Evolutionary conservation across 2,888 invertebrate genomes (phyloP).

Genomic region (Temnothorax ravouxi): DNA sequence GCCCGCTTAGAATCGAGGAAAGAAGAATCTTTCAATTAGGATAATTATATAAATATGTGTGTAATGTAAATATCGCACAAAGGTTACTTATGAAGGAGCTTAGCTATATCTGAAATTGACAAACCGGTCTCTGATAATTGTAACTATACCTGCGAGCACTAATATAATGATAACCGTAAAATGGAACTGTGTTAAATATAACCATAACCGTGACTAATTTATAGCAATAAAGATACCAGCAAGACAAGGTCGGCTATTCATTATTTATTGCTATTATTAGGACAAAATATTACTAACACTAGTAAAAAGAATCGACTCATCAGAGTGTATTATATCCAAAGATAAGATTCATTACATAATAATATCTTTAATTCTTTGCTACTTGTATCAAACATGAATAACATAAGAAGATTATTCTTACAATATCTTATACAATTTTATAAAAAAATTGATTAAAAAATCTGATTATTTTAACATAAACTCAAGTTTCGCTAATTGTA

Average conservation of each 20-base stretch:
- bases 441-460: background rate
- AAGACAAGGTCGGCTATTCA: background rate
- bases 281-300: background rate
- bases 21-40: background rate
- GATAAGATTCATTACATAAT: background rate
- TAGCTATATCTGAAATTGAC: background rate
- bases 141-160: background rate
- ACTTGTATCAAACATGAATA: background rate
- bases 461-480: background rate
- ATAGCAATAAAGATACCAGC: background rate
- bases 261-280: conserved; percentile 6
- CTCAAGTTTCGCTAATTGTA: background rate
- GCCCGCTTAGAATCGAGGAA: background rate
- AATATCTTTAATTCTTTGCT: background rate
- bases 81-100: background rate
- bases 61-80: background rate
- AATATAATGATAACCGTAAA: background rate
- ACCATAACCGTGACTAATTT: conserved; percentile 12
- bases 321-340: background rate
- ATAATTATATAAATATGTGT: background rate
- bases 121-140: conserved; percentile 8
- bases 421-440: background rate
- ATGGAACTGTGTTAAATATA: conserved; percentile 3
- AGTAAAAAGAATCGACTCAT: background rate
- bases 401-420: background rate